Evolutionary conservation across 2,113 vertebrate genomes (phyloP), one percentile per base, ranked within the genome.

Genomic region (Trematocara unimaculatum): DNA sequence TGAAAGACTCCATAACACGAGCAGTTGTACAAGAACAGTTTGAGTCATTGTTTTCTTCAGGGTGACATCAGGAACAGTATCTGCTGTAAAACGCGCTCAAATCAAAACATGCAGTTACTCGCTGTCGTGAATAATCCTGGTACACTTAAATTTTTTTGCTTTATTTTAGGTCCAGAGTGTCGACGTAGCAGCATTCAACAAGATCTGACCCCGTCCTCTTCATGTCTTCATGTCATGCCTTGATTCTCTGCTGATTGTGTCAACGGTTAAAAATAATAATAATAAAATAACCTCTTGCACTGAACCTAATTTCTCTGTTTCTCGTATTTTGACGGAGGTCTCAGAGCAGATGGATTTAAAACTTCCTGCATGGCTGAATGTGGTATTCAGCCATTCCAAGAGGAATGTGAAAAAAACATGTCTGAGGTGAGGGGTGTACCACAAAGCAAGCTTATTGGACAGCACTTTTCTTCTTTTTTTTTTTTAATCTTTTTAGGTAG

Each of bases 121-220:
- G 11, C 18, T 40, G 35, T 67, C 0, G 4, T 14, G 35, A 58
- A 56, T 40, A n/a, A 45, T 26, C 20, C n/a, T 33, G 45, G 15
- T 49, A 77, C 9, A 77, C 23, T 49, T 51, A 8, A 0, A 31
- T 7, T 2, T n/a, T 56, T 84, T 78, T 78, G 29, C 45, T 89
- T 54, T 29, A 0, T 96, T 96, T 4, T 96, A 99, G 98, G 96
- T 96, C 85, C 95, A 95, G 90, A 96, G 95, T 62, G 95, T 96
- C 29, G 95, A 95, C 8, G 92, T 95, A 12, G 95, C 95, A 18
- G 95, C 95, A 4, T 96, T 96, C 91, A 96, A 96, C 91, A 96
- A 96, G 91, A 96, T 96, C 88, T 96, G 90, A 96, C 58, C 56
- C 64, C 14, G 17, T 12, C 74, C 74, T 82, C 15, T 38, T 18